These are phyloP conservation scores for Australoheros scitulus DNA, from an alignment of 2,113 vertebrate genomes.

Conservation along the genomic window DNA sequence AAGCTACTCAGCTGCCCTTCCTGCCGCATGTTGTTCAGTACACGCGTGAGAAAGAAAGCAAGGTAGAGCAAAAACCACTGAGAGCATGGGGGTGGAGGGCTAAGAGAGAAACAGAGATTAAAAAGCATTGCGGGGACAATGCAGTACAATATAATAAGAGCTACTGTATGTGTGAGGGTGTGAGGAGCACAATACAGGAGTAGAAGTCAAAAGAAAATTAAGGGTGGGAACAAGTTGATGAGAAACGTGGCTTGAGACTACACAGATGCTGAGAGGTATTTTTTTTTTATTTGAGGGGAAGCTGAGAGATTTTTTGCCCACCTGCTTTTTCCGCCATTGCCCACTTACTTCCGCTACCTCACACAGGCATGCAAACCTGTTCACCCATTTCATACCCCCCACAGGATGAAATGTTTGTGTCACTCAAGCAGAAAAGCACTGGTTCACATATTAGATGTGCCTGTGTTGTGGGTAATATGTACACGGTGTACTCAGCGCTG, in stretches of 20 bases:
- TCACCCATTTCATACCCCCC: not conserved
- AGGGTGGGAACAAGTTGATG: not conserved
- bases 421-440: slow-evolving; percentile 21
- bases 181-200: not conserved
- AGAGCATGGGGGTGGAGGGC: not conserved
- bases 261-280: slow-evolving; percentile 1
- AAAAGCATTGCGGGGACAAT: not conserved
- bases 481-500: not conserved
- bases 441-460: not conserved
- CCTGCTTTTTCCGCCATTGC: slow-evolving; percentile 47
- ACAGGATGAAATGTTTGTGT: slow-evolving; percentile 16
- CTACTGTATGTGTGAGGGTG: too few relatives aligned
- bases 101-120: not conserved
- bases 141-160: not conserved
- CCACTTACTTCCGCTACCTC: slow-evolving; percentile 36
- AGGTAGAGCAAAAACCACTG: not conserved
- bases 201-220: not conserved
- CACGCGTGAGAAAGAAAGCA: not conserved
- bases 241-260: not conserved
- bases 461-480: not conserved
- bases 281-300: slow-evolving; percentile 30
- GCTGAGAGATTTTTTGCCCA: slow-evolving; percentile 45
- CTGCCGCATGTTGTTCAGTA: not conserved
- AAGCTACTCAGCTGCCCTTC: not conserved
- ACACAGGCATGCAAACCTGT: not conserved